These are phyloP conservation scores for Volucella zonaria DNA, from an alignment of 2,888 invertebrate genomes.

Conservation along the genomic window DNA sequence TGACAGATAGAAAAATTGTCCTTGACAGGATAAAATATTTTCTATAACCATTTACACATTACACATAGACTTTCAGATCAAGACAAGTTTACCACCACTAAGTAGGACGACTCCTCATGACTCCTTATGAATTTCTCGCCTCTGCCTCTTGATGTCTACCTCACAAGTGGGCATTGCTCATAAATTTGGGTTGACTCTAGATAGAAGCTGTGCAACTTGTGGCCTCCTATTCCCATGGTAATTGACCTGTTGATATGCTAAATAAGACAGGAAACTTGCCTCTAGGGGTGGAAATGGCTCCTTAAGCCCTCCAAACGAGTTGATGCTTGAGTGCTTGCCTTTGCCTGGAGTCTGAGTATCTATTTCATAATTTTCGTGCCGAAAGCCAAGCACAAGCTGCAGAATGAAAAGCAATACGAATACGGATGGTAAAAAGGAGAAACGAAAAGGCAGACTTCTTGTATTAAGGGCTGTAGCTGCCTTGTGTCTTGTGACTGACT, in stretches of 20 bases:
- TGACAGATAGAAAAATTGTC: slow-evolving; percentile 24
- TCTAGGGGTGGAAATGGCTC: slow-evolving; percentile 53
- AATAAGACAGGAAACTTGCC: slow-evolving; percentile 69
- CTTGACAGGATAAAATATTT: slow-evolving; percentile 29
- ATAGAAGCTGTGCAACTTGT: slow-evolving; percentile 46
- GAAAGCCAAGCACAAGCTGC: slow-evolving; percentile 2
- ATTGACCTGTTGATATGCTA: slow-evolving; percentile 73
- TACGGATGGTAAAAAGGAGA: neutral
- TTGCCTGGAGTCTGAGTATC: slow-evolving; percentile 59
- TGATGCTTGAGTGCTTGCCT: slow-evolving; percentile 67
- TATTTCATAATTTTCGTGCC: slow-evolving; percentile 65
- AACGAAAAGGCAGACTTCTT: slow-evolving; percentile 41
- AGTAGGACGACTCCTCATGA: too few relatives aligned
- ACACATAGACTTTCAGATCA: neutral
- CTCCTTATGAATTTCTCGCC: too few relatives aligned
- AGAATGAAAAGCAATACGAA: neutral
- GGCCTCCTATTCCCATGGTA: slow-evolving; percentile 64
- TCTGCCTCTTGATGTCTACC: neutral
- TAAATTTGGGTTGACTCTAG: slow-evolving; percentile 40
- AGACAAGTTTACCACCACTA: too few relatives aligned
- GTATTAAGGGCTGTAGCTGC: slow-evolving; percentile 16
- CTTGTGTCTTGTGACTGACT: too few relatives aligned
- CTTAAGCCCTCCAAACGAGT: slow-evolving; percentile 67
- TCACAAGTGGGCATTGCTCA: slow-evolving; percentile 43
- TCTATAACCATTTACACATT: neutral